Evolutionary conservation across 2,888 invertebrate species (phyloP).

Genomic region (Frankliniella fusca): DNA sequence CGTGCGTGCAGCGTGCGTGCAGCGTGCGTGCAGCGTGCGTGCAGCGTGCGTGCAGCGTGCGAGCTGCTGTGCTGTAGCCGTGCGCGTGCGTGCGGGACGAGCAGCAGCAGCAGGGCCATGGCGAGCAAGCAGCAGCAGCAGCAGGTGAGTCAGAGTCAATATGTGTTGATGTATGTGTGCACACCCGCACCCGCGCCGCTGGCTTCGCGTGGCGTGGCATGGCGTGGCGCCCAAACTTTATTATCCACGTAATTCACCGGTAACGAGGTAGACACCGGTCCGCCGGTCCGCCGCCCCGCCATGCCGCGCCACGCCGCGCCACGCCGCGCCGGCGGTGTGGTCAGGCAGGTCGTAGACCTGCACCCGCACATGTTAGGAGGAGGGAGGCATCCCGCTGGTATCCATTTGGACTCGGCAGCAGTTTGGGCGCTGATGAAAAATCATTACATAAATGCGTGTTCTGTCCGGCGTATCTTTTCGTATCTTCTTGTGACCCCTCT

Average conservation of each 20-base stretch:
- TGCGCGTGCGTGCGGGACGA: not conserved
- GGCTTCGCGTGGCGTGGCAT: not conserved
- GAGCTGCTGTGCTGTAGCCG: not conserved
- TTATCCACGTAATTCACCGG: not conserved
- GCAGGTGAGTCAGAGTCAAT: not conserved
- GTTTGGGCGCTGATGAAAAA: not conserved
- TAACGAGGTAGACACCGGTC: not conserved
- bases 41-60: not conserved
- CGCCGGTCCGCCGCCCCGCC: not conserved
- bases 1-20: too few species aligned
- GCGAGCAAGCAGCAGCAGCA: conserved; percentile 10
- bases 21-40: not conserved
- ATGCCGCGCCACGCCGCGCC: not conserved
- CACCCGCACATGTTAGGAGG: not conserved
- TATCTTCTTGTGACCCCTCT: too few species aligned
- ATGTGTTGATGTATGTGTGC: not conserved
- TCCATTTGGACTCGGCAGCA: not conserved
- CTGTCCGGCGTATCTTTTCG: too few species aligned
- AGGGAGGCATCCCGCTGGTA: not conserved
- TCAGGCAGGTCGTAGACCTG: not conserved
- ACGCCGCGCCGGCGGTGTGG: not conserved
- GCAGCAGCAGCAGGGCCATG: not conserved
- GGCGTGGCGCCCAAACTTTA: not conserved
- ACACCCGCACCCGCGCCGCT: not conserved
- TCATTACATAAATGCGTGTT: too few species aligned